phyloP scores from a whole-genome alignment of 2,113 vertebrate species.

The Sus scrofa region T2T-Sscrofa CM000812.6:16198001-16198500 shows the following conservation, averaged over 20 bases:
- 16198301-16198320: constrained; percentile 56
- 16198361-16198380: constrained; percentile 39
- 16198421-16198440: constrained; percentile 26
- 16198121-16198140: constrained; percentile 71
- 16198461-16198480: too few species aligned
- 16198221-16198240: constrained; percentile 54
- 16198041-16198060: constrained; percentile 59
- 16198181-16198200: constrained; percentile 43
- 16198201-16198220: constrained; percentile 43
- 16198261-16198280: constrained; percentile 24
- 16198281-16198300: constrained; percentile 36
- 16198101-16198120: not conserved
- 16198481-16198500: too few species aligned
- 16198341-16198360: constrained; percentile 44
- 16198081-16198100: not conserved
- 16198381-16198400: constrained; percentile 9
- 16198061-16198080: constrained; percentile 45
- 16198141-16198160: too few species aligned
- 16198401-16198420: constrained; percentile 42
- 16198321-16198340: not conserved
- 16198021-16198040: not conserved
- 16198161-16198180: not conserved
- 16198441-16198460: too few species aligned
- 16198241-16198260: constrained; percentile 44
- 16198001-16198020: constrained; percentile 67